phyloP scores from a whole-genome alignment of 2,797 vertebrate species.

The Kryptopterus vitreolus region DNA sequence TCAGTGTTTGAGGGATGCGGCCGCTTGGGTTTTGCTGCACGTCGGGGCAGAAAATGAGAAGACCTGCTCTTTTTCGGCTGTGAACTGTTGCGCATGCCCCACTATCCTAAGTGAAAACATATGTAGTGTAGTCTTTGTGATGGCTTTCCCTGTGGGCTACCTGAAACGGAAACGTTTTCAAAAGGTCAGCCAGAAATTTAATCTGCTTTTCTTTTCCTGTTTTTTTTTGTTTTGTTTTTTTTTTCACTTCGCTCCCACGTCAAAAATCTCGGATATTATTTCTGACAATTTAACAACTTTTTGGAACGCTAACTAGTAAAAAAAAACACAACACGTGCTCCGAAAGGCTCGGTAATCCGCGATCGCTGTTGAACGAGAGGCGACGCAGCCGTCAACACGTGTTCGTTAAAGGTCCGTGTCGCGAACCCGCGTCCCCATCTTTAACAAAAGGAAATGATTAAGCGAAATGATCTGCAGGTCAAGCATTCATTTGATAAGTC shows the following conservation, averaged over 20 bases:
- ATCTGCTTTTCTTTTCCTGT: slow-evolving; percentile 8
- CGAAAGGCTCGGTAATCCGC: not conserved
- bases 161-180: slow-evolving; percentile 51
- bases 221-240: too few species aligned
- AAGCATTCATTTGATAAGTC: slow-evolving; percentile 85
- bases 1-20: not conserved
- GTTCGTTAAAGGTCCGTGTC: too few species aligned
- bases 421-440: slow-evolving; percentile 56
- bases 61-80: slow-evolving; percentile 69
- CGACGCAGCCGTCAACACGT: not conserved
- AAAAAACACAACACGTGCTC: not conserved
- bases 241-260: not conserved
- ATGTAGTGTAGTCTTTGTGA: slow-evolving; percentile 70
- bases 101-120: slow-evolving; percentile 76
- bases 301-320: slow-evolving; percentile 2
- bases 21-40: not conserved
- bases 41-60: slow-evolving; percentile 65
- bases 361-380: not conserved
- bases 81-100: slow-evolving; percentile 73
- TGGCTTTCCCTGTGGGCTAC: slow-evolving; percentile 64
- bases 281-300: slow-evolving; percentile 18
- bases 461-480: slow-evolving; percentile 85
- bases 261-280: slow-evolving; percentile 3
- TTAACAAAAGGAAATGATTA: slow-evolving; percentile 87
- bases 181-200: slow-evolving; percentile 17